These are phyloP conservation scores for Pardosa pseudoannulata DNA, from an alignment of 2,888 invertebrate species.

Conservation along the genomic window DNA sequence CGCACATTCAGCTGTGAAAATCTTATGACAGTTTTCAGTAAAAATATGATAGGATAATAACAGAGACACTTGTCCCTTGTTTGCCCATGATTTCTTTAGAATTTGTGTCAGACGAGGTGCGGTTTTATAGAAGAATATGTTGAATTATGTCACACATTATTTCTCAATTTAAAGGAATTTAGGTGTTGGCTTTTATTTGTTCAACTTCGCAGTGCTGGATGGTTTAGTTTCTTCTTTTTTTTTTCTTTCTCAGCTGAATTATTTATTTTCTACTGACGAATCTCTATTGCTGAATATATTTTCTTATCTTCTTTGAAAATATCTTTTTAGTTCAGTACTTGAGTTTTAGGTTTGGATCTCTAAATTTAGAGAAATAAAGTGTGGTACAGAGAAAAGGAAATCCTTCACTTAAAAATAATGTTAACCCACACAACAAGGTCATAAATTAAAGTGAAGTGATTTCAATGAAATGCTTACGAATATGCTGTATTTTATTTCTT, in stretches of 20 bases:
- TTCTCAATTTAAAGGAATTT: background rate
- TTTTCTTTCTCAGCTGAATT: background rate
- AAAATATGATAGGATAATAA: constrained; percentile 2
- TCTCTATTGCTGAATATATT: too few relatives aligned
- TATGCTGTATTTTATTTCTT: too few relatives aligned
- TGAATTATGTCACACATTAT: background rate
- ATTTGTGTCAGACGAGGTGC: background rate
- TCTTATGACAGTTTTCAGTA: background rate
- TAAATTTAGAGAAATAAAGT: too few relatives aligned
- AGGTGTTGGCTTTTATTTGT: background rate
- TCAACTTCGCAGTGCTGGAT: background rate
- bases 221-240: too few relatives aligned
- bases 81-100: background rate
- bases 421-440: too few relatives aligned
- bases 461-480: too few relatives aligned
- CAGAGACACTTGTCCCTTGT: background rate
- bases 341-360: too few relatives aligned
- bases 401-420: too few relatives aligned
- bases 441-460: too few relatives aligned
- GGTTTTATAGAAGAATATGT: background rate
- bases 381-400: too few relatives aligned
- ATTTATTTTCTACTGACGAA: background rate
- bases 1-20: background rate
- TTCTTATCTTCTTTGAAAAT: too few relatives aligned
- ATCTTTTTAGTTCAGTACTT: too few relatives aligned